Evolutionary conservation across 2,888 invertebrate species (phyloP).

Genomic region (Andrena praecox): DNA sequence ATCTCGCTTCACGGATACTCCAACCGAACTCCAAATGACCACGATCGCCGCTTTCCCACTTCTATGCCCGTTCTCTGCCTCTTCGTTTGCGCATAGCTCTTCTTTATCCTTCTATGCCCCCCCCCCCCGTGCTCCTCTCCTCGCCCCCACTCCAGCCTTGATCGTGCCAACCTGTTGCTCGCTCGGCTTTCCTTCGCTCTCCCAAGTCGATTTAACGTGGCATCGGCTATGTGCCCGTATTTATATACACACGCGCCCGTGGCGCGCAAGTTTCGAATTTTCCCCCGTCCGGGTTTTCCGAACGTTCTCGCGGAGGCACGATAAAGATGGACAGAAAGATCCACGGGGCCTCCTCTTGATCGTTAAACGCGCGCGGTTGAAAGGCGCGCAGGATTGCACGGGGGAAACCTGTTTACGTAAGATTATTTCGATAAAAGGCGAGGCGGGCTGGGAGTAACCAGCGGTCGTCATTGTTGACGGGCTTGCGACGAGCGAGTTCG

Average conservation of each 20-base stretch:
- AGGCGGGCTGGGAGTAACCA: background rate
- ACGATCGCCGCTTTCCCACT: slow-evolving; percentile 50
- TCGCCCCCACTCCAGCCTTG: slow-evolving; percentile 9
- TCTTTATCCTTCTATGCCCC: background rate
- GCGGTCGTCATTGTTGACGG: slow-evolving; percentile 1
- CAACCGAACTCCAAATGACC: slow-evolving; percentile 41
- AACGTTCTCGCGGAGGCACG: background rate
- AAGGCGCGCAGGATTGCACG: background rate
- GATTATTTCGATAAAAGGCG: slow-evolving; percentile 7
- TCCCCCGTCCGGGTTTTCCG: background rate
- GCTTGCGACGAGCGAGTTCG: background rate
- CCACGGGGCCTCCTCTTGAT: background rate
- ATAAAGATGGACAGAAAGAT: background rate
- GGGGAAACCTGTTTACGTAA: background rate
- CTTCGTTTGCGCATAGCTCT: slow-evolving; percentile 36
- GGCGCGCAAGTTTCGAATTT: background rate
- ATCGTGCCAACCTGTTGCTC: slow-evolving; percentile 47
- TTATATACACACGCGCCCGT: background rate
- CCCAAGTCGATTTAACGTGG: slow-evolving; percentile 20
- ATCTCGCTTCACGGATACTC: slow-evolving; percentile 60
- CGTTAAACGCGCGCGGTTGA: background rate
- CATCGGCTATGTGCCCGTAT: background rate
- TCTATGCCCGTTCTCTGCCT: slow-evolving; percentile 42
- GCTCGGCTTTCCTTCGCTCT: slow-evolving; percentile 38
- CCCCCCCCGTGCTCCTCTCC: background rate